Conservation (phyloP, 1,140 invertebrate genomes). For the Cryptotermes secundus region DNA sequence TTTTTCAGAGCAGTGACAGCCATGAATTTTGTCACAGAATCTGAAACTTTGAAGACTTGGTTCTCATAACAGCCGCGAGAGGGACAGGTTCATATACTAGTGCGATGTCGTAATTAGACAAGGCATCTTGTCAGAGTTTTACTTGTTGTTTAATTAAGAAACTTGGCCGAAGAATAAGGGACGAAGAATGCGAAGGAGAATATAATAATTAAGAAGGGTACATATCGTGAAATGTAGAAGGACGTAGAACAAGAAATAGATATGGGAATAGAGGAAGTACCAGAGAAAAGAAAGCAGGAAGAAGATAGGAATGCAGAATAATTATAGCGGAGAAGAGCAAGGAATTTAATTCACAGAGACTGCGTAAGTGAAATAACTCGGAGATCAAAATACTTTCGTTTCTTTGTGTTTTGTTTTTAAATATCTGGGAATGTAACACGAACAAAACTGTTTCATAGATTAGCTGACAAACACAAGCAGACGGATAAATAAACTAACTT, state of each 20-base stretch:
- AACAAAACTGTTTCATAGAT: too few species aligned
- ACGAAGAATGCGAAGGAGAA: background rate
- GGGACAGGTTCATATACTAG: background rate
- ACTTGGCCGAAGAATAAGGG: background rate
- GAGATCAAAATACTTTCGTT: background rate
- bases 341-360: background rate
- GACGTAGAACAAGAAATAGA: background rate
- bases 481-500: too few species aligned
- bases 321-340: background rate
- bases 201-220: background rate
- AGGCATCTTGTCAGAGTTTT: background rate
- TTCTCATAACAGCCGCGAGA: background rate
- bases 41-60: background rate
- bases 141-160: slow-evolving; percentile 4
- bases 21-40: too few species aligned
- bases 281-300: background rate
- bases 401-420: background rate
- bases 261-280: too few species aligned
- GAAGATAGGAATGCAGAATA: background rate
- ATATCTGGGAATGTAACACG: too few species aligned
- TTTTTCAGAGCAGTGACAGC: too few species aligned
- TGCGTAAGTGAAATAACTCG: background rate
- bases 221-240: background rate
- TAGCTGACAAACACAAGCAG: too few species aligned
- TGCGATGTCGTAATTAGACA: background rate